Conservation (phyloP, 2,797 vertebrate genomes). For the Myiotriccus ornatus region DNA sequence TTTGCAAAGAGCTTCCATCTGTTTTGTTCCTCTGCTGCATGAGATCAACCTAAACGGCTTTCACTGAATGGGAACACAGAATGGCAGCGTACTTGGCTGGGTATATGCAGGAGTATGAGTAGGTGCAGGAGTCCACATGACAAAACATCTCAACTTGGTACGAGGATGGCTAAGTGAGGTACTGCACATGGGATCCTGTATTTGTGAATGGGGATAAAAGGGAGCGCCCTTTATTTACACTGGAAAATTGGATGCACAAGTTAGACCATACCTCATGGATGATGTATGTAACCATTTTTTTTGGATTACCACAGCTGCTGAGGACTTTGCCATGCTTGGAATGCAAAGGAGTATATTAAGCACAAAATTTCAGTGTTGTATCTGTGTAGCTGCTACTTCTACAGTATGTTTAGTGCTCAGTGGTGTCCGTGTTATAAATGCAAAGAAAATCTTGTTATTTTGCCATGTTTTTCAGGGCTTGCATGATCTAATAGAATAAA, state of each 20-base stretch:
- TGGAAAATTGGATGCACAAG: slow-evolving; percentile 48
- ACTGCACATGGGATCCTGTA: neutral
- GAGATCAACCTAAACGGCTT: neutral
- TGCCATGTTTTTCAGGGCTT: neutral
- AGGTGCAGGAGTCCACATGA: neutral
- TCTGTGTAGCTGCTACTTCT: slow-evolving; percentile 28
- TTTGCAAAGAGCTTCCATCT: neutral
- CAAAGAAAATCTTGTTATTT: neutral
- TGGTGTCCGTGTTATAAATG: neutral
- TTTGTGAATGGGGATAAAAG: slow-evolving; percentile 32
- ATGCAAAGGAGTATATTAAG: slow-evolving; percentile 9
- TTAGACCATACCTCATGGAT: slow-evolving; percentile 36
- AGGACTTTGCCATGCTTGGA: slow-evolving; percentile 9
- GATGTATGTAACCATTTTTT: neutral
- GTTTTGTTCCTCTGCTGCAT: neutral
- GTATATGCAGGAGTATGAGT: neutral
- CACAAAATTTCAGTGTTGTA: slow-evolving; percentile 20
- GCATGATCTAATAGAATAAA: neutral
- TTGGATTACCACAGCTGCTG: slow-evolving; percentile 21
- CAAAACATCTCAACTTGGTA: neutral
- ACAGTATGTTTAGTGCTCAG: neutral
- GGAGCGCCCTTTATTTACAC: slow-evolving; percentile 44
- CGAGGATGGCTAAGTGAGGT: slow-evolving; percentile 7
- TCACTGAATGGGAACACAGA: neutral
- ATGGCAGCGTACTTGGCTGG: neutral